A percentile compares a stretch with the other conserved stretches of the same genome.
phyloP scores from a whole-genome alignment of 1,140 invertebrate genomes.

The Drosophila mauritiana region DNA sequence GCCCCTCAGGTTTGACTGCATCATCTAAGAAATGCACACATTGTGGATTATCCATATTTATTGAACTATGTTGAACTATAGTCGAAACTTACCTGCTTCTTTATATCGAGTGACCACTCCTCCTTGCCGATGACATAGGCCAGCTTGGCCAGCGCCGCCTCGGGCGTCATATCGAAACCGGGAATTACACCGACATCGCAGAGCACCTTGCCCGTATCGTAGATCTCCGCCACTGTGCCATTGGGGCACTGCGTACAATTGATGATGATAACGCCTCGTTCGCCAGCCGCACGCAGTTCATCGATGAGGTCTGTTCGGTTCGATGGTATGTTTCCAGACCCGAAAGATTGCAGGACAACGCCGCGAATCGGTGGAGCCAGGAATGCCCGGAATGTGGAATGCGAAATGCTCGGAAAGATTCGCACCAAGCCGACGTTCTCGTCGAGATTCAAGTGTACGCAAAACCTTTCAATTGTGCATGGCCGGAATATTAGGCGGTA shows the following conservation, averaged over 20 bases:
- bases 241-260: constrained; percentile 96
- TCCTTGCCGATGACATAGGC: constrained; percentile 95
- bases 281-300: constrained; percentile 89
- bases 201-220: constrained; percentile 91
- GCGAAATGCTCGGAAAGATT: constrained; percentile 95
- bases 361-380: constrained; percentile 93
- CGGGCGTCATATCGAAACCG: constrained; percentile 97
- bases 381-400: constrained; percentile 91
- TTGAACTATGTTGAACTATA: neutral
- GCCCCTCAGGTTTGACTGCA: constrained; percentile 90
- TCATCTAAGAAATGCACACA: constrained; percentile 86
- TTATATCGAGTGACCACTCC: constrained; percentile 90
- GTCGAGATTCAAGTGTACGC: constrained; percentile 91
- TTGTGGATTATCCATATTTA: no score
- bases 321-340: constrained; percentile 95
- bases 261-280: constrained; percentile 94
- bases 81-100: constrained; percentile 86
- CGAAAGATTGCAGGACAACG: constrained; percentile 96
- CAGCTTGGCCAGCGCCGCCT: constrained; percentile 96
- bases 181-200: constrained; percentile 91
- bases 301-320: constrained; percentile 93
- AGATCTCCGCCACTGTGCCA: constrained; percentile 90
- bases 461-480: constrained; percentile 90
- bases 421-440: constrained; percentile 94
- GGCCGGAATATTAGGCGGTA: constrained; percentile 91